Evolutionary conservation across 2,888 invertebrate genomes (phyloP).

Genomic region (Lochmaea crataegi): DNA sequence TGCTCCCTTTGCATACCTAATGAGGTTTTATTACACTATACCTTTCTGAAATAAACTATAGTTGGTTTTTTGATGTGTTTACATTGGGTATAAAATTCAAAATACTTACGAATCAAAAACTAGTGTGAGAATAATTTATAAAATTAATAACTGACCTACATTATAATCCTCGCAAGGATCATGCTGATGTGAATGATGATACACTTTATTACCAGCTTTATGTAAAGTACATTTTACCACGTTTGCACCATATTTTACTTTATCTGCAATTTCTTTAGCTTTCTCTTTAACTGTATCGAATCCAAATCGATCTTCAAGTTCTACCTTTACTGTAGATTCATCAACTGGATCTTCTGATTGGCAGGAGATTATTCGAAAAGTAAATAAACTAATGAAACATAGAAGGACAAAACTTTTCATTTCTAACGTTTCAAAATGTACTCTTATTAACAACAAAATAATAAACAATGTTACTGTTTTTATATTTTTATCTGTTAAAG

Average conservation of each 20-base stretch:
- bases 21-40: too few species aligned
- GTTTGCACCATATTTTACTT: conserved; percentile 1
- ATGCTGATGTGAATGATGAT: conserved; percentile 23
- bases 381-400: neutral
- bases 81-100: too few species aligned
- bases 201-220: conserved; percentile 15
- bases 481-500: neutral
- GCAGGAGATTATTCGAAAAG: neutral
- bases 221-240: conserved; percentile 26
- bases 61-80: too few species aligned
- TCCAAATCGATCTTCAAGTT: neutral
- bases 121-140: neutral
- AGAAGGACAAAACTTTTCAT: neutral
- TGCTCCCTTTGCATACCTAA: too few species aligned
- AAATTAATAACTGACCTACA: neutral
- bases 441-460: neutral
- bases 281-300: neutral
- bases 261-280: neutral
- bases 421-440: neutral
- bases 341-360: neutral
- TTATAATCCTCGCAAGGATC: conserved; percentile 22
- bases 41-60: too few species aligned
- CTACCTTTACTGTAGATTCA: neutral
- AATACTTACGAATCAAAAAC: too few species aligned
- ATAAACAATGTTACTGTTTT: neutral